phyloP scores from a whole-genome alignment of 1,140 invertebrate genomes.

The Drosophila kohkoa region DNA sequence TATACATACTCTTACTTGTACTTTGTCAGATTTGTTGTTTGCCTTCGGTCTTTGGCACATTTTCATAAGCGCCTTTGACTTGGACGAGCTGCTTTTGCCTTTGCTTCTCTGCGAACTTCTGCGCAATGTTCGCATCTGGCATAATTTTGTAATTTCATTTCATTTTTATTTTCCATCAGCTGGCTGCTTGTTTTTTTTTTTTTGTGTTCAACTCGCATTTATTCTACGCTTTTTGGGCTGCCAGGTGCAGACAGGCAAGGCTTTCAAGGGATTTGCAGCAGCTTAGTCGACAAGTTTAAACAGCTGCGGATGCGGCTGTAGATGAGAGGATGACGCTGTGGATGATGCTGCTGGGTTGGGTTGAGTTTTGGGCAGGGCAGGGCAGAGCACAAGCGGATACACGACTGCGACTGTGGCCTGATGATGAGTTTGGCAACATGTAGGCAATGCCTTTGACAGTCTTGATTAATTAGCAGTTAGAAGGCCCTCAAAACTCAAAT shows the following conservation, averaged over 20 bases:
- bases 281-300: conserved; percentile 72
- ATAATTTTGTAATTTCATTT: conserved; percentile 78
- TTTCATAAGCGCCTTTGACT: conserved; percentile 49
- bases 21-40: conserved; percentile 34
- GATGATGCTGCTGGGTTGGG: conserved; percentile 1
- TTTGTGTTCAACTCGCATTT: conserved; percentile 19
- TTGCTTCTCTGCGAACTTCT: neutral
- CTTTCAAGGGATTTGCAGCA: conserved; percentile 71
- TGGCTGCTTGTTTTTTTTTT: conserved; percentile 16
- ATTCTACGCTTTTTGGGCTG: conserved; percentile 29
- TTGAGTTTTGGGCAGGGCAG: too few species aligned
- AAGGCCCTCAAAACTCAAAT: conserved; percentile 18
- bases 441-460: conserved; percentile 46
- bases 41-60: conserved; percentile 33
- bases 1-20: conserved; percentile 13
- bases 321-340: conserved; percentile 4
- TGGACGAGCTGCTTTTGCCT: conserved; percentile 5
- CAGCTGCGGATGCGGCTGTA: conserved; percentile 36
- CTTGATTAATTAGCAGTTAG: conserved; percentile 50
- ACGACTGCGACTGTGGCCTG: conserved; percentile 3
- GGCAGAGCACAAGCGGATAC: neutral
- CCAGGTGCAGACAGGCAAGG: conserved; percentile 70
- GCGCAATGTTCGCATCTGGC: conserved; percentile 58
- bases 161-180: conserved; percentile 39
- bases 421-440: conserved; percentile 42